These are phyloP conservation scores for Drosophila micromelanica DNA, from an alignment of 1,140 invertebrate genomes.

Conservation along the genomic window DNA sequence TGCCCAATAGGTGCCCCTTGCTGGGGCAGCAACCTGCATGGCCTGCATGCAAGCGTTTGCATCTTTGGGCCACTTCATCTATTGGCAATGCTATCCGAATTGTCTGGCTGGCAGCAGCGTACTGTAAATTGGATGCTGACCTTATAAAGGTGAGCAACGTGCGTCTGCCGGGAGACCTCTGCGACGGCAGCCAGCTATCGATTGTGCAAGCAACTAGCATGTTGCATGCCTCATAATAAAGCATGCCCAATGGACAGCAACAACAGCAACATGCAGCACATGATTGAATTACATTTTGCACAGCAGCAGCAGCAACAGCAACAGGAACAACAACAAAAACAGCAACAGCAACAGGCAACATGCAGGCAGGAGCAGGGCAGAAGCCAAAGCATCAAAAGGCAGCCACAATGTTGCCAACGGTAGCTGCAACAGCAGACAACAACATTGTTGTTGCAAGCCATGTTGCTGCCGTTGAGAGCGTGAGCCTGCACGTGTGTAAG, in stretches of 20 bases:
- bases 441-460: conserved; percentile 28
- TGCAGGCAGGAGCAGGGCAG: conserved; percentile 40
- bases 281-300: conserved; percentile 83
- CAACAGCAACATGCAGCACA: conserved; percentile 49
- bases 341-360: conserved; percentile 39
- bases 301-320: conserved; percentile 39
- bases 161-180: conserved; percentile 48
- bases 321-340: conserved; percentile 17
- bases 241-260: conserved; percentile 42
- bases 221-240: conserved; percentile 61
- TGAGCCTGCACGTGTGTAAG: conserved; percentile 39
- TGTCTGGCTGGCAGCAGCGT: not conserved
- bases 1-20: conserved; percentile 17
- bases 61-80: conserved; percentile 26
- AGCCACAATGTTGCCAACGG: conserved; percentile 64
- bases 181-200: conserved; percentile 19
- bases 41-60: conserved; percentile 6
- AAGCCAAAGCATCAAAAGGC: conserved; percentile 53
- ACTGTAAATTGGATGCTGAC: conserved; percentile 61
- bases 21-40: conserved; percentile 20
- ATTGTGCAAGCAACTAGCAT: conserved; percentile 66
- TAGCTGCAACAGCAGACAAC: conserved; percentile 56
- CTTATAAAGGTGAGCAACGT: conserved; percentile 78
- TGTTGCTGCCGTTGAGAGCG: conserved; percentile 38
- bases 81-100: conserved; percentile 17